Evolutionary conservation across 2,797 vertebrate genomes (phyloP).

Genomic region (Sebastiscus tertius): DNA sequence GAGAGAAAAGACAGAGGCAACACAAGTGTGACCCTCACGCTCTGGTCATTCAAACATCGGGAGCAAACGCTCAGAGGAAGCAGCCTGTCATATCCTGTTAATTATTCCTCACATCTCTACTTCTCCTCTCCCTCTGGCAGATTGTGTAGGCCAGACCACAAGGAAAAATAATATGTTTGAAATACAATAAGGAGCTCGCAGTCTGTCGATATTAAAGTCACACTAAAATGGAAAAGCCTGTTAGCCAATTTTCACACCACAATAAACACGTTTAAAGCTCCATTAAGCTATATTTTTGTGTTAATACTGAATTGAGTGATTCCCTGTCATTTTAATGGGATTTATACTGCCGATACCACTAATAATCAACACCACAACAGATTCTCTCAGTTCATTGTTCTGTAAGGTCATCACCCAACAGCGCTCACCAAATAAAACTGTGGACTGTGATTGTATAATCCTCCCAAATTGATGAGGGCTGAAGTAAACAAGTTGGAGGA

Average conservation of each 20-base stretch:
- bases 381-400: background rate
- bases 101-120: conserved; percentile 56
- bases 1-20: conserved; percentile 19
- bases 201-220: conserved; percentile 13
- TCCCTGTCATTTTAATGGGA: background rate
- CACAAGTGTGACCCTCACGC: conserved; percentile 34
- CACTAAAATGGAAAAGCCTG: background rate
- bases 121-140: conserved; percentile 29
- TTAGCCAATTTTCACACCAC: background rate
- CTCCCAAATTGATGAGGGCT: background rate
- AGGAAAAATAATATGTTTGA: background rate
- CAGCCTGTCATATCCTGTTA: conserved; percentile 56
- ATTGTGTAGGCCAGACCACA: conserved; percentile 1
- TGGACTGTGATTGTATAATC: background rate
- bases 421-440: background rate
- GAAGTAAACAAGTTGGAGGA: background rate
- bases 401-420: background rate
- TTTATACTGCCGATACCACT: background rate
- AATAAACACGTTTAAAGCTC: background rate
- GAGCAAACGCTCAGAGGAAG: conserved; percentile 36
- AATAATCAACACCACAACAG: background rate
- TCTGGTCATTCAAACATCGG: conserved; percentile 59
- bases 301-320: background rate
- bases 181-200: conserved; percentile 20
- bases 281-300: background rate